A percentile compares a stretch with the other conserved stretches of the same genome.
phyloP scores from a whole-genome alignment of 2,888 invertebrate genomes.

The Rhamnusium bicolor region DNA sequence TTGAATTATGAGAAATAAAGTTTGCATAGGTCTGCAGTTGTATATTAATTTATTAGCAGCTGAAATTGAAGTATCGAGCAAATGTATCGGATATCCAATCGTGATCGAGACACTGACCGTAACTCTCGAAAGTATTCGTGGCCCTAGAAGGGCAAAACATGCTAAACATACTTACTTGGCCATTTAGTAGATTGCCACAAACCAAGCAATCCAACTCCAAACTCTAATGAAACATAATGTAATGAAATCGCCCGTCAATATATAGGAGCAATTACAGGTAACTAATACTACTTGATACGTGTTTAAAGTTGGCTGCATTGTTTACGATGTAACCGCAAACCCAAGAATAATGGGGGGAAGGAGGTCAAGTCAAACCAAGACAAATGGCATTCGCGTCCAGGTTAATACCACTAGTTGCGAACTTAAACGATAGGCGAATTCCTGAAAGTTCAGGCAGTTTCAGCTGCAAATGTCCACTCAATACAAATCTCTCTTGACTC shows the following conservation, averaged over 20 bases:
- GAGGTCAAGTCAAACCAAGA: constrained; percentile 70
- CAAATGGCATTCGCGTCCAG: constrained; percentile 70
- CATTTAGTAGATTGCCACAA: constrained; percentile 57
- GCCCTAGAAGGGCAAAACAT: constrained; percentile 30
- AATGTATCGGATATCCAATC: constrained; percentile 44
- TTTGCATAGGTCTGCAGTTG: background rate
- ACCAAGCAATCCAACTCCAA: constrained; percentile 63
- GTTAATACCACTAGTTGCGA: constrained; percentile 70
- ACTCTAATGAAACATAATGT: constrained; percentile 67
- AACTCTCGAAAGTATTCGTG: constrained; percentile 45
- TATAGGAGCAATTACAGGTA: constrained; percentile 68
- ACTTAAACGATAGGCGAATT: constrained; percentile 69
- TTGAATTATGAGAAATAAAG: background rate
- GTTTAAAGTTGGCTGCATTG: constrained; percentile 71
- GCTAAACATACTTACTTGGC: constrained; percentile 48
- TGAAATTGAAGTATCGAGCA: constrained; percentile 10
- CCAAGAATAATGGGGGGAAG: constrained; percentile 68
- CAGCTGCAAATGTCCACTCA: constrained; percentile 51
- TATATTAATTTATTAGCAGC: background rate
- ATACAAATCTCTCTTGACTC: constrained; percentile 50
- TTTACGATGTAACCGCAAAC: constrained; percentile 70
- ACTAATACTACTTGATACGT: constrained; percentile 70
- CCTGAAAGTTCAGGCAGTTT: constrained; percentile 60
- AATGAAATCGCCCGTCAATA: constrained; percentile 69
- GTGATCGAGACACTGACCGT: constrained; percentile 35